Conservation (phyloP, 2,797 vertebrate species). For the Arvicola amphibius region DNA sequence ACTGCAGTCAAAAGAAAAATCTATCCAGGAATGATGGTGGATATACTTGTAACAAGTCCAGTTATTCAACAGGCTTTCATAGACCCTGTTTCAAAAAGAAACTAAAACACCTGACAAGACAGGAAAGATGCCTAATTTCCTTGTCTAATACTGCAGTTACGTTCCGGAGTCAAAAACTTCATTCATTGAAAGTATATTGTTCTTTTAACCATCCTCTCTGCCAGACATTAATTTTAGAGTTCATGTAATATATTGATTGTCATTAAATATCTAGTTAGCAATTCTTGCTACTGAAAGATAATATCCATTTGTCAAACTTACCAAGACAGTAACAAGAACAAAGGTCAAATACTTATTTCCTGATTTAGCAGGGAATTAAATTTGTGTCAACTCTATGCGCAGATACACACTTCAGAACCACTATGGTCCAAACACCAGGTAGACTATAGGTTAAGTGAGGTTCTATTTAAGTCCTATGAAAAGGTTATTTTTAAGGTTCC, state of each 20-base stretch:
- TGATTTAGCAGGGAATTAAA: conserved; percentile 46
- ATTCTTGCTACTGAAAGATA: not conserved
- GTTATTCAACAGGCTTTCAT: not conserved
- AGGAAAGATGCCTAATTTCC: not conserved
- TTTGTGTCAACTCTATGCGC: not conserved
- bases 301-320: conserved; percentile 18
- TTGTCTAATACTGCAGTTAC: not conserved
- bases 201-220: not conserved
- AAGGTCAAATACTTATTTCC: not conserved
- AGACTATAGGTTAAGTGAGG: not conserved
- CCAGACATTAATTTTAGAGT: conserved; percentile 18
- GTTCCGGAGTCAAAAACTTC: not conserved
- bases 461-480: not conserved
- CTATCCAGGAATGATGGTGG: not conserved
- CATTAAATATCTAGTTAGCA: not conserved
- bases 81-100: not conserved
- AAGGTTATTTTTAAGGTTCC: conserved; percentile 4
- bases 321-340: conserved; percentile 29
- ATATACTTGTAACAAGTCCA: not conserved
- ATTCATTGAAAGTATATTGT: conserved; percentile 11
- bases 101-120: not conserved
- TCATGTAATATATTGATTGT: not conserved
- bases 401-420: conserved; percentile 32
- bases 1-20: conserved; percentile 24
- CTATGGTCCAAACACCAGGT: not conserved